Evolutionary conservation across 2,797 vertebrate species (phyloP).

Genomic region (Pyrocephalus nanus): DNA sequence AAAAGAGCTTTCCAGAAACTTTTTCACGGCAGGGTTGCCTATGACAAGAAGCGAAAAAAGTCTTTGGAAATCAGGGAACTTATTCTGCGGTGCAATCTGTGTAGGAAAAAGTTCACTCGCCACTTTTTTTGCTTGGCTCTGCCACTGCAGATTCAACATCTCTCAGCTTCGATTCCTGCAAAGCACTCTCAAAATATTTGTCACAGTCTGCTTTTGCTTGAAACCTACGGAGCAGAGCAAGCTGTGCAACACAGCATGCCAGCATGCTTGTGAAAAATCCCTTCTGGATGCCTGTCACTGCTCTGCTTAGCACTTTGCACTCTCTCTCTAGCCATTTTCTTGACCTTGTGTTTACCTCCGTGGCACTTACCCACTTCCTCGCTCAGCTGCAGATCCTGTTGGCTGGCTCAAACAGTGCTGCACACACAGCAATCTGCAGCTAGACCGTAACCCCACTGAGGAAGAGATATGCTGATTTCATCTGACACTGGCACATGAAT

Average conservation of each 20-base stretch:
- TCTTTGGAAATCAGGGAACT: not conserved
- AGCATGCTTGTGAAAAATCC: conserved; percentile 31
- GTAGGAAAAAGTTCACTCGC: conserved; percentile 1
- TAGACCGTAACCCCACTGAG: not conserved
- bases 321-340: not conserved
- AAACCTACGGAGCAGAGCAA: conserved; percentile 26
- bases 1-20: not conserved
- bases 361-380: conserved; percentile 15
- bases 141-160: conserved; percentile 45
- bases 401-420: not conserved
- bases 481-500: conserved; percentile 15
- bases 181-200: conserved; percentile 62
- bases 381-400: not conserved
- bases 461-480: conserved; percentile 35
- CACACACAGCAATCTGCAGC: not conserved
- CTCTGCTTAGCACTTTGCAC: conserved; percentile 25
- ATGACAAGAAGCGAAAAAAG: not conserved
- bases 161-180: conserved; percentile 25
- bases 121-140: conserved; percentile 30
- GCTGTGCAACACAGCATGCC: conserved; percentile 46
- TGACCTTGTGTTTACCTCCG: conserved; percentile 24
- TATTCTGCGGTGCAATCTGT: not conserved
- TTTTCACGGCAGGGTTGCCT: not conserved
- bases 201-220: conserved; percentile 42
- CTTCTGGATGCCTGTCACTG: conserved; percentile 37